Base-by-base conservation (phyloP, 2,797 vertebrate species). In the Sebastes hubbsi region DNA sequence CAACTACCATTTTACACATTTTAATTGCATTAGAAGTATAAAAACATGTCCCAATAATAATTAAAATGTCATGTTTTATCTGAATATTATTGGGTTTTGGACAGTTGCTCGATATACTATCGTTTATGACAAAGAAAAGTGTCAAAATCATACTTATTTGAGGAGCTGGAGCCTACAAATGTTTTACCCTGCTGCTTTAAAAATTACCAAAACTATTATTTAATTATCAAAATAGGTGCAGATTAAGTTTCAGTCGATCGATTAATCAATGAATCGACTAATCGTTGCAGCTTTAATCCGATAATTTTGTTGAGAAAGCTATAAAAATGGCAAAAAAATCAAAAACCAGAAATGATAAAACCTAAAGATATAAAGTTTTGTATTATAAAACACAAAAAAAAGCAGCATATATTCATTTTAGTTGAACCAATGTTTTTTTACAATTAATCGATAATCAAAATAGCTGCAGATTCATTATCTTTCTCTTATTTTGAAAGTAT, bases 181-280 rank as follows among this genome's bases (percentile, higher is more conserved):
- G 18, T 66, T 13, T 52, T 0, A 49, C 65, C 3, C 0, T n/a
- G 6, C 49, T n/a, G 22, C 8, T 67, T 67, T 30, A 13, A 6
- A 46, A 65, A 27, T 2, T 0, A 49, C 18, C 9, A 29, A 66
- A 67, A 46, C 0, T 1, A 54, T 24, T 32, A 12, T 22, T 68
- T 0, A 12, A 0, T 36, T 2, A 20, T 59, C 2, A 9, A 42
- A 59, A 49, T 0, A 22, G 2, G 52, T 67, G 29, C 1, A 25
- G 13, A 49, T 54, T 8, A 24, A 55, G 29, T 34, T 55, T 46
- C 27, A 0, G 8, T 65, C 4, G 5, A 27, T 16, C 9, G 29
- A 61, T 46, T 29, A 3, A 29, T 29, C 11, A 6, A 18, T 69
- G 3, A 13, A 67, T 30, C 16, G 2, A 30, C 46, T 20, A 10